A percentile compares a stretch with the other conserved stretches of the same genome.
phyloP scores from a whole-genome alignment of 2,797 vertebrate genomes.

The Centropyge bicolor region DNA sequence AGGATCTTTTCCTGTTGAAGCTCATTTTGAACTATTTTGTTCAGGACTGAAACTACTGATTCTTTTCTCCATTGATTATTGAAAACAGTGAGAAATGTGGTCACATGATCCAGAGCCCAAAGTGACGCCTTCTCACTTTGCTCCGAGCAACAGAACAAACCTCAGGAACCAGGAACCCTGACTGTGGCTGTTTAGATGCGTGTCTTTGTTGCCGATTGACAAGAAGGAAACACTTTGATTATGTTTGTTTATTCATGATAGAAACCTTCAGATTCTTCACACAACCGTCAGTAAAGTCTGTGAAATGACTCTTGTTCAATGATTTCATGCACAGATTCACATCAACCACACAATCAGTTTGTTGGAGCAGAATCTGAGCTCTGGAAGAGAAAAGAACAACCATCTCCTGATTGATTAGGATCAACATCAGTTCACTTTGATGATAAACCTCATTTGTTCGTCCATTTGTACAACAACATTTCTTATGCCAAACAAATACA shows the following conservation, averaged over 20 bases:
- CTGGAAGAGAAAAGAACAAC: neutral
- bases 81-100: too few species aligned
- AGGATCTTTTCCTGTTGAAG: too few species aligned
- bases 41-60: too few species aligned
- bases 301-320: neutral
- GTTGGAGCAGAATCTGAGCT: neutral
- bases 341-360: neutral
- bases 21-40: too few species aligned
- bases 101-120: too few species aligned
- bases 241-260: neutral
- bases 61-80: too few species aligned
- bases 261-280: neutral
- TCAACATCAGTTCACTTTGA: neutral
- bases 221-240: neutral
- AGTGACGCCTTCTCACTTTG: too few species aligned
- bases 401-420: neutral
- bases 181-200: too few species aligned
- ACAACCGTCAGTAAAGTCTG: slow-evolving; percentile 1
- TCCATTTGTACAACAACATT: too few species aligned
- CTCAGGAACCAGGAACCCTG: too few species aligned
- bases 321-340: neutral
- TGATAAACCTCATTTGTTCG: neutral
- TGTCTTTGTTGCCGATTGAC: neutral
- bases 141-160: too few species aligned
- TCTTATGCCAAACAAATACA: neutral